These are phyloP conservation scores for Drepanosiphum platanoidis DNA, from an alignment of 2,888 invertebrate species.

Conservation along the genomic window DNA sequence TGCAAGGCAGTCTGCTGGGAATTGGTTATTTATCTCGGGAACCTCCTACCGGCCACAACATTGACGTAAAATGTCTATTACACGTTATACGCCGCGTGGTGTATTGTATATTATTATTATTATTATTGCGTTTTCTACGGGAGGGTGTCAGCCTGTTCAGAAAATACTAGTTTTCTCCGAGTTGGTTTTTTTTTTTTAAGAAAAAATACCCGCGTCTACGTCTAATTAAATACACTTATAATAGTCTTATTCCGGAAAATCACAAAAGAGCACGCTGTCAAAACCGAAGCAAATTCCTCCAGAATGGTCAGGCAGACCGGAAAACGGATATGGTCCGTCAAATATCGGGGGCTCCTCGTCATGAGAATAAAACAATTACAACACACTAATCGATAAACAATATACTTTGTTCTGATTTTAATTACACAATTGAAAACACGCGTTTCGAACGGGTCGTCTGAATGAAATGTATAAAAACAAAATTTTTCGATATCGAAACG, in stretches of 20 bases:
- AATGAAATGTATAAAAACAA: no score
- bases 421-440: constrained; percentile 17
- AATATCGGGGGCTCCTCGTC: constrained; percentile 41
- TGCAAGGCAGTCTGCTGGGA: not conserved
- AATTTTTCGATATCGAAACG: not conserved
- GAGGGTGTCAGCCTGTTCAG: constrained; percentile 5
- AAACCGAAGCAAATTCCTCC: constrained; percentile 46
- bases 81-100: no score
- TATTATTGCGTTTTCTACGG: not conserved
- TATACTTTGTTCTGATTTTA: constrained; percentile 18
- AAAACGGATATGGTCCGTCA: constrained; percentile 57
- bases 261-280: constrained; percentile 10
- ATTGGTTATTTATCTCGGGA: constrained; percentile 50
- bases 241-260: constrained; percentile 1
- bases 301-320: constrained; percentile 43
- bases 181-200: no score
- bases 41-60: constrained; percentile 41
- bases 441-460: not conserved
- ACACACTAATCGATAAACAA: not conserved
- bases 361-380: constrained; percentile 50
- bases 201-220: constrained; percentile 15
- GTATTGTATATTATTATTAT: not conserved
- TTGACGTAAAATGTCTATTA: constrained; percentile 38
- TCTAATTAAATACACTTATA: constrained; percentile 14
- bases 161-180: constrained; percentile 12